Base-by-base conservation (phyloP, 1,140 invertebrate species). In the Plectrocnemia conspersa region DNA sequence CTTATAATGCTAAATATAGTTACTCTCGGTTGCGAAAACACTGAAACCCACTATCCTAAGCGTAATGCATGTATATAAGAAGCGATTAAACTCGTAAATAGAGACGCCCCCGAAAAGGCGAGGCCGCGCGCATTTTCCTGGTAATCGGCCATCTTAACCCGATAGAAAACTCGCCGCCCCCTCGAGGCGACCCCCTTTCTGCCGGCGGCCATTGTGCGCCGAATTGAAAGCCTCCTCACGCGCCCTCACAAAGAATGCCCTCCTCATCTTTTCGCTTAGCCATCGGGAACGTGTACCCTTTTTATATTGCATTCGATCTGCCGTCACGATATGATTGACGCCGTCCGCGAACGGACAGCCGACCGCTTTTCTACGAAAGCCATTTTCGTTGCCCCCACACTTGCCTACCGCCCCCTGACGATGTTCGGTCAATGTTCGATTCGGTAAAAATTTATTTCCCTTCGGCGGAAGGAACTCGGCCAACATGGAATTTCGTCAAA, bases 151-250 rank as follows among this genome's bases (percentile, higher is more conserved):
- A 15, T 33, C 25, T 45, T 23, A n/a, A n/a, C n/a, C n/a, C n/a
- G n/a, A n/a, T n/a, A n/a, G n/a, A n/a, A n/a, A n/a, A 11, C 27
- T 41, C 18, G n/a, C 25, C 41, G 7, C 25, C 18, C 23, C 3
- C 19, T 19, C 38, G 13, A 13, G 18, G 27, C 21, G 18, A 50
- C n/a, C 38, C 38, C 32, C 22, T 7, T 24, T 23, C 25, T 15
- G 52, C 15, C 16, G 13, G 4, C 49, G 21, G n/a, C 27, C 52
- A 45, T 54, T 54, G 52, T 54, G 36, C 19, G 41, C 11, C 52
- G 41, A 36, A 54, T 45, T 54, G 42, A 54, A 54, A 45, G 38
- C 52, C 52, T 45, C 16, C 52, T 45, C 52, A 36, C 38, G 41
- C 41, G 15, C 41, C 40, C 50, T 32, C 35, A 18, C 19, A 23